These are phyloP conservation scores for Copidosoma floridanum DNA, from an alignment of 1,140 invertebrate genomes.

Conservation along the genomic window DNA sequence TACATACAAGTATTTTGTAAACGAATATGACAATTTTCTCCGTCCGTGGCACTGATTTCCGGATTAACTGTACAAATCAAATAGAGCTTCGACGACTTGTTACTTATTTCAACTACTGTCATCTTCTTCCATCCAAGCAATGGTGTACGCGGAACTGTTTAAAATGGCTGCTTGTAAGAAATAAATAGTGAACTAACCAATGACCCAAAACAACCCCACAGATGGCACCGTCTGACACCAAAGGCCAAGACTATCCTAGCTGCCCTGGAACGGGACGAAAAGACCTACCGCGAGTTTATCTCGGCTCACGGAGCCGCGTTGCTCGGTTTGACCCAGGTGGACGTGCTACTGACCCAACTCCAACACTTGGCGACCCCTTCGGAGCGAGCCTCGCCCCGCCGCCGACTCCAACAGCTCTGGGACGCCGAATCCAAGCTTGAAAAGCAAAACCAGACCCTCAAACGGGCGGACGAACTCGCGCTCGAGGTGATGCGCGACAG, in stretches of 20 bases:
- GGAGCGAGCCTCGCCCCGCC: slow-evolving; percentile 46
- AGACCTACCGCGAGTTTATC: slow-evolving; percentile 66
- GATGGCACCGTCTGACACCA: slow-evolving; percentile 61
- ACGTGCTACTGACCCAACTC: slow-evolving; percentile 67
- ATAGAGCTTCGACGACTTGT: too few relatives aligned
- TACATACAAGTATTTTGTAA: too few relatives aligned
- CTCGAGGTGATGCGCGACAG: slow-evolving; percentile 61
- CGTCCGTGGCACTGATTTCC: too few relatives aligned
- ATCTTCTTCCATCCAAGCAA: too few relatives aligned
- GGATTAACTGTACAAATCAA: too few relatives aligned
- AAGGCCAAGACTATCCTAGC: slow-evolving; percentile 53
- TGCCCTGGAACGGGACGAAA: slow-evolving; percentile 56
- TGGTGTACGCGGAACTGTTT: too few relatives aligned
- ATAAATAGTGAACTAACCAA: too few relatives aligned
- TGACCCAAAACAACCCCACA: slow-evolving; percentile 6
- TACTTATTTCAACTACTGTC: too few relatives aligned
- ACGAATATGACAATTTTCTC: too few relatives aligned
- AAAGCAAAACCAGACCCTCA: slow-evolving; percentile 55
- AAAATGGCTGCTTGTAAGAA: too few relatives aligned
- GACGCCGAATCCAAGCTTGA: slow-evolving; percentile 62
- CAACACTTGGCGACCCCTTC: slow-evolving; percentile 61
- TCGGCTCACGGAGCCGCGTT: slow-evolving; percentile 69
- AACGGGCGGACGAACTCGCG: slow-evolving; percentile 62
- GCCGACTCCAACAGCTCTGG: slow-evolving; percentile 53
- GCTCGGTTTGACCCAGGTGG: slow-evolving; percentile 66